These are phyloP conservation scores for Meliscaeva auricollis DNA, from an alignment of 2,888 invertebrate species.

Conservation along the genomic window DNA sequence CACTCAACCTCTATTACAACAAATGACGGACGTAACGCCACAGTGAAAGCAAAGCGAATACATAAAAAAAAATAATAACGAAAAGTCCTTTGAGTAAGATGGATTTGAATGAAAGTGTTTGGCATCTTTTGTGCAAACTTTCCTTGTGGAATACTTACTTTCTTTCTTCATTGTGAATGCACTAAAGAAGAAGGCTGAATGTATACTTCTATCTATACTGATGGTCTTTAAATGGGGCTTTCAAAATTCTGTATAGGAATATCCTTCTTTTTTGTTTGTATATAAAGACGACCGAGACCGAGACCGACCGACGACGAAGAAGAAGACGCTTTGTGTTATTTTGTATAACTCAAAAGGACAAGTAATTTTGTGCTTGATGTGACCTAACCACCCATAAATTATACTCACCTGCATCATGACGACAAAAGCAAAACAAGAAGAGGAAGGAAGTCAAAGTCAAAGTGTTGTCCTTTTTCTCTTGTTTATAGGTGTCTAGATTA, in stretches of 20 bases:
- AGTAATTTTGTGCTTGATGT: constrained; percentile 75
- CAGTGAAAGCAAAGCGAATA: constrained; percentile 56
- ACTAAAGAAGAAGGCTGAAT: too few relatives aligned
- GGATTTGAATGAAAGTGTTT: constrained; percentile 74
- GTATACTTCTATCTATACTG: not conserved
- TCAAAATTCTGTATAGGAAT: constrained; percentile 38
- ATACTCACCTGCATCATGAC: constrained; percentile 67
- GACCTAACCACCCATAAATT: constrained; percentile 76
- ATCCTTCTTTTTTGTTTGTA: constrained; percentile 38
- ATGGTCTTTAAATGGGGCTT: constrained; percentile 44
- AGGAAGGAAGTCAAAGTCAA: constrained; percentile 29
- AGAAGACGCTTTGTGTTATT: constrained; percentile 46
- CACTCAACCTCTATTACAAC: too few relatives aligned
- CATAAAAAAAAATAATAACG: constrained; percentile 15
- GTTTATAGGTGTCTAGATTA: constrained; percentile 66
- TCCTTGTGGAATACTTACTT: constrained; percentile 36
- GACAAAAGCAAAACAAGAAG: not conserved
- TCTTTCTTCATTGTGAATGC: constrained; percentile 59
- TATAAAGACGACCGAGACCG: not conserved
- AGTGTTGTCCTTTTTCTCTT: constrained; percentile 66
- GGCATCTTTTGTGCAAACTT: constrained; percentile 68
- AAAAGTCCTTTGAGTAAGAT: constrained; percentile 71
- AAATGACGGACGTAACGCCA: not conserved
- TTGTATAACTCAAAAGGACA: constrained; percentile 46
- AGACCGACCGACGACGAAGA: not conserved